These are phyloP conservation scores for Eristalis pertinax DNA, from an alignment of 2,888 invertebrate genomes.

Conservation along the genomic window DNA sequence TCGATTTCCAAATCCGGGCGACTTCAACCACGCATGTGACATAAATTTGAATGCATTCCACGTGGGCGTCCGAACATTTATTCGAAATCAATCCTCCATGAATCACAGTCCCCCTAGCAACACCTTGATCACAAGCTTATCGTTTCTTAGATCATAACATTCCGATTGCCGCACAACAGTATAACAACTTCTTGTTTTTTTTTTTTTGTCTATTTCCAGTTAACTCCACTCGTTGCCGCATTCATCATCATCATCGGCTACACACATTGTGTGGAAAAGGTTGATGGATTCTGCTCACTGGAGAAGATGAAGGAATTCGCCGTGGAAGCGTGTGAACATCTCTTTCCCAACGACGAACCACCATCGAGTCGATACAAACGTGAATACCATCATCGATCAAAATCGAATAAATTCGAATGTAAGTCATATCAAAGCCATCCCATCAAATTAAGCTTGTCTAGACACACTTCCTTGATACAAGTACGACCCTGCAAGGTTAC, in stretches of 20 bases:
- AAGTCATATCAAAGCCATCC: slow-evolving; percentile 73
- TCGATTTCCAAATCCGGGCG: neutral
- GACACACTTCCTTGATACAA: slow-evolving; percentile 6
- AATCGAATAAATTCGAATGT: slow-evolving; percentile 74
- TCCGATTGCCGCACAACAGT: neutral
- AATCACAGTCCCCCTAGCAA: too few relatives aligned
- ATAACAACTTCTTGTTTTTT: neutral
- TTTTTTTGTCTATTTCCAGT: slow-evolving; percentile 37
- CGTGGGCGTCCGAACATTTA: too few relatives aligned
- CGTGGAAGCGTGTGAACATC: slow-evolving; percentile 79
- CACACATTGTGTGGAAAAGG: slow-evolving; percentile 37
- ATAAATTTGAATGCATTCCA: too few relatives aligned
- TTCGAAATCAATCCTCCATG: too few relatives aligned
- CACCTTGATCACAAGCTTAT: too few relatives aligned
- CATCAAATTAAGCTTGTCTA: neutral
- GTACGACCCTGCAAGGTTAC: slow-evolving; percentile 1
- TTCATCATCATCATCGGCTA: slow-evolving; percentile 17
- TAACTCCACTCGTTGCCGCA: slow-evolving; percentile 16
- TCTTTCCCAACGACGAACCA: slow-evolving; percentile 77
- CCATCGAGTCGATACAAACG: slow-evolving; percentile 74
- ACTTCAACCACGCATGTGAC: too few relatives aligned
- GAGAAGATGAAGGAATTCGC: slow-evolving; percentile 79
- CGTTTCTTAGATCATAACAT: too few relatives aligned
- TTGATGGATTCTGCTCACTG: slow-evolving; percentile 76
- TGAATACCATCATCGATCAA: slow-evolving; percentile 69